These are phyloP conservation scores for Zoanthus sansibaricus DNA, from an alignment of 92 coral and sea anemone genomes.

Conservation along the genomic window DNA sequence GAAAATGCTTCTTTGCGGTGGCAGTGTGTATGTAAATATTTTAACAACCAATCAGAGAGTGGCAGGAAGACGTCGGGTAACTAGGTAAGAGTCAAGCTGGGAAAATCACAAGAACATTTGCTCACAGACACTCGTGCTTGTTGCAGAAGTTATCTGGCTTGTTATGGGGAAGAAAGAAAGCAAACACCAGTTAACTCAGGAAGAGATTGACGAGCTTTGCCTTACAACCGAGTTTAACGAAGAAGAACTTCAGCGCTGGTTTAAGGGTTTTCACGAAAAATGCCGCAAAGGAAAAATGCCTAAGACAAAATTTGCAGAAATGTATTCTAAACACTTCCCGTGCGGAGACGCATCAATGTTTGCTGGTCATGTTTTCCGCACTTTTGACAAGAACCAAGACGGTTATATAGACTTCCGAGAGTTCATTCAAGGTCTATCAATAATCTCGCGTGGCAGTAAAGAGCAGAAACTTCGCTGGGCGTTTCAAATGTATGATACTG, in stretches of 20 bases:
- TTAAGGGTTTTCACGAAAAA: slow-evolving; percentile 87
- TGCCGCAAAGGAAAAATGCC: slow-evolving; percentile 98
- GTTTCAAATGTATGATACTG: slow-evolving; percentile 96
- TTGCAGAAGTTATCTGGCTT: neutral
- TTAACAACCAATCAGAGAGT: slow-evolving; percentile 64
- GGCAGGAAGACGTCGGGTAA: neutral
- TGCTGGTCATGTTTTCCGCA: slow-evolving; percentile 97
- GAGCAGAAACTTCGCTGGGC: slow-evolving; percentile 99
- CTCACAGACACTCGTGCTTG: slow-evolving; percentile 15
- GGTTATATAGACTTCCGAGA: slow-evolving; percentile 97
- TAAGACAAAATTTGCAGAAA: slow-evolving; percentile 87
- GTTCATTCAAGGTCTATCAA: slow-evolving; percentile 95
- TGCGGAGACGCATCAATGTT: slow-evolving; percentile 92
- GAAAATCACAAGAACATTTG: slow-evolving; percentile 9
- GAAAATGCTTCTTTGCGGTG: neutral
- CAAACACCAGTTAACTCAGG: slow-evolving; percentile 74
- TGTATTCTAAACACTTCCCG: slow-evolving; percentile 87
- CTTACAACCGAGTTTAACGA: slow-evolving; percentile 92
- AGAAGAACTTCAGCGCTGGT: slow-evolving; percentile 93
- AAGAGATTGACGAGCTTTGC: slow-evolving; percentile 86
- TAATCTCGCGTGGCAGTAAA: slow-evolving; percentile 89
- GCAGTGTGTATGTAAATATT: slow-evolving; percentile 70
- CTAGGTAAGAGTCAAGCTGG: slow-evolving; percentile 5
- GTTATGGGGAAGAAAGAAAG: slow-evolving; percentile 83
- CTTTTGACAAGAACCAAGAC: slow-evolving; percentile 97